Evolutionary conservation across 1,140 invertebrate genomes (phyloP).

Genomic region (Atopsyche davidsoni): DNA sequence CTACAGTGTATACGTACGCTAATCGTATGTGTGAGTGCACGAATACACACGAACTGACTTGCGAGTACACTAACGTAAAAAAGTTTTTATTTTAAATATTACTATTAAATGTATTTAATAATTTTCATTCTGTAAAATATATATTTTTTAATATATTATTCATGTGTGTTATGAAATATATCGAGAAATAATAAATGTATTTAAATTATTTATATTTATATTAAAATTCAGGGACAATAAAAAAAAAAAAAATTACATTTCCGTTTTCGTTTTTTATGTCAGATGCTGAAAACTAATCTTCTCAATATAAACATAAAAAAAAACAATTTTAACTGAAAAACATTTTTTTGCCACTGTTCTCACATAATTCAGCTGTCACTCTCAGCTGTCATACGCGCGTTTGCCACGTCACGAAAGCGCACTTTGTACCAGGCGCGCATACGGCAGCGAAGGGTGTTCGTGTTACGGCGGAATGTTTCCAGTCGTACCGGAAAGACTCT

Average conservation of each 20-base stretch:
- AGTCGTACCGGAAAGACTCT: too few species aligned
- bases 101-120: too few species aligned
- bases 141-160: too few species aligned
- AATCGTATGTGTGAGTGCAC: neutral
- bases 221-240: neutral
- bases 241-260: neutral
- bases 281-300: too few species aligned
- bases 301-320: too few species aligned
- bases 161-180: too few species aligned
- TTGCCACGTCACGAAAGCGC: slow-evolving; percentile 28
- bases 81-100: neutral
- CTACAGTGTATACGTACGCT: neutral
- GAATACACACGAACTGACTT: neutral
- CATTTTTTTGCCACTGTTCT: neutral
- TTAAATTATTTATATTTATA: neutral
- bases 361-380: slow-evolving; percentile 22
- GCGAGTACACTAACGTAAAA: neutral
- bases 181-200: neutral
- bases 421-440: slow-evolving; percentile 21
- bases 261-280: neutral
- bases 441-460: too few species aligned
- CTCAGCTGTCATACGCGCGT: slow-evolving; percentile 22
- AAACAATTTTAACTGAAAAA: too few species aligned
- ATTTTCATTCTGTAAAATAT: too few species aligned
- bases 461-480: too few species aligned